Evolutionary conservation across 2,888 invertebrate genomes (phyloP).

Genomic region (Limnephilus marmoratus): DNA sequence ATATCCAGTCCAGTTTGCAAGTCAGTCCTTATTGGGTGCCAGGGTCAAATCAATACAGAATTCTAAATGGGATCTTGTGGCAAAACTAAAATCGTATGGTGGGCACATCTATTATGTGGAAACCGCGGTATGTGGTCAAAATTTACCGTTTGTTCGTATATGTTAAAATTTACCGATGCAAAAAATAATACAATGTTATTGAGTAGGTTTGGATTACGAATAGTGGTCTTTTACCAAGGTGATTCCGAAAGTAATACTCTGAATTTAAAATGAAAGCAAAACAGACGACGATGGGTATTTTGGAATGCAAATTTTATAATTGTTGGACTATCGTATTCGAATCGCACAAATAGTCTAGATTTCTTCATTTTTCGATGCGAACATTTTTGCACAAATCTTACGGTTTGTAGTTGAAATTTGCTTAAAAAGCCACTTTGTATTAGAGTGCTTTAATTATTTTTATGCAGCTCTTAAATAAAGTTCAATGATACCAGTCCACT

Average conservation of each 20-base stretch:
- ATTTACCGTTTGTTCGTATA: not conserved
- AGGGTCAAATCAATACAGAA: slow-evolving; percentile 28
- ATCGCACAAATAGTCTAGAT: not conserved
- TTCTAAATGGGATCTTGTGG: not conserved
- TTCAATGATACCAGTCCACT: too few species aligned
- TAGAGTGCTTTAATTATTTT: too few species aligned
- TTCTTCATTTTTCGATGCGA: not conserved
- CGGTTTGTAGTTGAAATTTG: too few species aligned
- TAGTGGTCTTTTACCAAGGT: too few species aligned
- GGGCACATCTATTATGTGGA: not conserved
- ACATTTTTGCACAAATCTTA: not conserved
- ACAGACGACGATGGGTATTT: too few species aligned
- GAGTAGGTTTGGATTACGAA: not conserved
- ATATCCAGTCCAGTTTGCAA: slow-evolving; percentile 13
- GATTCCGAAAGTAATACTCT: too few species aligned
- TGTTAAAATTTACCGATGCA: not conserved
- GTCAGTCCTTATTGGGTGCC: slow-evolving; percentile 21
- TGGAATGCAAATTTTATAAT: not conserved
- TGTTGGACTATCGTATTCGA: not conserved
- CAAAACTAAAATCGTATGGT: not conserved
- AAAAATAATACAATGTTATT: not conserved
- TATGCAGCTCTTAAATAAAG: too few species aligned
- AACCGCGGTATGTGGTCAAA: not conserved
- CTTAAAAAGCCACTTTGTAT: too few species aligned
- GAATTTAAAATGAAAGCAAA: too few species aligned